Conservation (phyloP, 2,888 invertebrate genomes). For the Orthosia gracilis region DNA sequence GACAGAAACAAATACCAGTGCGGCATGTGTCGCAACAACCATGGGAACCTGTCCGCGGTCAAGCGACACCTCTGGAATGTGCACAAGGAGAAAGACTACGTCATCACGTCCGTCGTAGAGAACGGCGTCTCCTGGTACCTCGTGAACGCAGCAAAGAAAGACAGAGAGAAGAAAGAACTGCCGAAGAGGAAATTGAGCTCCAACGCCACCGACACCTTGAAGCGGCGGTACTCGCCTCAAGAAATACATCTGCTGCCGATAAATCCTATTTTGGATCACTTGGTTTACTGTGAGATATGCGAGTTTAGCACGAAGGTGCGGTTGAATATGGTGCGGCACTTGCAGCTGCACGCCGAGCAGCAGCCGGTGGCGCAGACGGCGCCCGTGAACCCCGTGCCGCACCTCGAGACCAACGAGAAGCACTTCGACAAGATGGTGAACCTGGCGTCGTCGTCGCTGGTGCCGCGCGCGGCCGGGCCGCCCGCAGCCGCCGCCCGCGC, state of each 20-base stretch:
- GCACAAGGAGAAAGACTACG: conserved; percentile 65
- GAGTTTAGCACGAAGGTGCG: conserved; percentile 93
- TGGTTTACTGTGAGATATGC: conserved; percentile 93
- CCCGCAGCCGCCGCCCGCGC: conserved; percentile 69
- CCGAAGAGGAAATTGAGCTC: conserved; percentile 67
- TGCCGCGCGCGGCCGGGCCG: conserved; percentile 68
- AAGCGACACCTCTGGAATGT: conserved; percentile 71
- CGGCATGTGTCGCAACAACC: conserved; percentile 66
- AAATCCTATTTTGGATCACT: conserved; percentile 92
- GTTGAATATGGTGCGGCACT: conserved; percentile 93
- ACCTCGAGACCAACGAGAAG: conserved; percentile 94
- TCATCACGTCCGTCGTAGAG: conserved; percentile 4
- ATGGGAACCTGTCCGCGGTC: conserved; percentile 40
- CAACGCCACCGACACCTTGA: conserved; percentile 62
- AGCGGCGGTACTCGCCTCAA: conserved; percentile 88
- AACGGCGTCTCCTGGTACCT: conserved; percentile 18
- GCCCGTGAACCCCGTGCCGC: conserved; percentile 96
- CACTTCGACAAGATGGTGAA: conserved; percentile 97
- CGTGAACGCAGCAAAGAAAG: conserved; percentile 22
- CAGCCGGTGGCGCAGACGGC: conserved; percentile 93
- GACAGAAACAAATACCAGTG: conserved; percentile 65
- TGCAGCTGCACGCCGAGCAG: conserved; percentile 93
- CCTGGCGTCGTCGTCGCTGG: conserved; percentile 93
- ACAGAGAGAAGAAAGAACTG: conserved; percentile 45
- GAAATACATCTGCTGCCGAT: conserved; percentile 93